Evolutionary conservation across 2,797 vertebrate species (phyloP).

Genomic region (Limnodromus scolopaceus): DNA sequence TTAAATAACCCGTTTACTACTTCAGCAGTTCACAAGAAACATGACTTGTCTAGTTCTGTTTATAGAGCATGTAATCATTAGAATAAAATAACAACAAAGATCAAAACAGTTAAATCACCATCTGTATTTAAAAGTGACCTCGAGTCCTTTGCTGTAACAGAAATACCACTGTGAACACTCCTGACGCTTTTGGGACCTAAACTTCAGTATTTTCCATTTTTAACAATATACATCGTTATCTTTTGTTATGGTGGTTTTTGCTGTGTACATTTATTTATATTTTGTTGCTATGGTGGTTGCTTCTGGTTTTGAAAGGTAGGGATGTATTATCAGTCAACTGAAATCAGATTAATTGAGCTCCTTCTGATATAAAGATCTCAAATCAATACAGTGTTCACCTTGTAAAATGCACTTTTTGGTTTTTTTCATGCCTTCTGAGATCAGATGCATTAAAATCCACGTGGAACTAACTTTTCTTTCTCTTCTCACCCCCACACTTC

Average conservation of each 20-base stretch:
- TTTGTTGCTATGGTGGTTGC: background rate
- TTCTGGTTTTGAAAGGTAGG: constrained; percentile 7
- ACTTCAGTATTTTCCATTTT: background rate
- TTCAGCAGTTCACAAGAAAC: constrained; percentile 10
- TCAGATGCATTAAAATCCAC: constrained; percentile 39
- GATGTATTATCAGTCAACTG: background rate
- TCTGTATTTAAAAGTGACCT: constrained; percentile 31
- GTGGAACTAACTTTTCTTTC: constrained; percentile 31
- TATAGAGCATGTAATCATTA: constrained; percentile 53
- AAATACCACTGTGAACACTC: background rate
- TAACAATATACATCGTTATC: background rate
- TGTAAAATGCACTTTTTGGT: background rate
- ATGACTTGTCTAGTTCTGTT: constrained; percentile 17
- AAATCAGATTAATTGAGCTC: constrained; percentile 36
- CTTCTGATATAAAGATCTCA: constrained; percentile 32
- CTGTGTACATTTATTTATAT: background rate
- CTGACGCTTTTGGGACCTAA: background rate
- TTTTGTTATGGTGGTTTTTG: background rate
- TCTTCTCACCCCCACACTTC: constrained; percentile 59
- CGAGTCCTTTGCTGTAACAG: background rate
- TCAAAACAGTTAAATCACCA: constrained; percentile 3
- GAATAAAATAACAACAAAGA: constrained; percentile 54
- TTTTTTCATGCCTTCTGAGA: background rate
- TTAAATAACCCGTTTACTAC: constrained; percentile 18
- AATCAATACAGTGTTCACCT: constrained; percentile 26